Percentiles rank a stretch among this genome's conserved stretches.
phyloP scores from a whole-genome alignment of 2,797 vertebrate genomes.

The Protosalanx chinensis region DNA sequence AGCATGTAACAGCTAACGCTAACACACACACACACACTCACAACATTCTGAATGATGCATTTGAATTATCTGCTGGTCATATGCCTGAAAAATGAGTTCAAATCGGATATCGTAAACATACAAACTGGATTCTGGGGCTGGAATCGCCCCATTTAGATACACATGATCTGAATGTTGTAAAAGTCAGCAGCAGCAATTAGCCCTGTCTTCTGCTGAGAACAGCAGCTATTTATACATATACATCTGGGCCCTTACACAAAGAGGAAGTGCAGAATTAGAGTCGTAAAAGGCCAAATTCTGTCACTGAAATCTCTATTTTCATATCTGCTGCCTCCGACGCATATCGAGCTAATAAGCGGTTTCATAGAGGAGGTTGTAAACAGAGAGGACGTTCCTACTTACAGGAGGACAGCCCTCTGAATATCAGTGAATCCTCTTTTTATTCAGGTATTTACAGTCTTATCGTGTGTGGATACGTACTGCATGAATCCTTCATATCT shows the following conservation, averaged over 20 bases:
- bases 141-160: constrained; percentile 30
- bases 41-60: constrained; percentile 5
- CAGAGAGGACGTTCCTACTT: constrained; percentile 28
- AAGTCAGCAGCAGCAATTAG: constrained; percentile 14
- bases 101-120: neutral
- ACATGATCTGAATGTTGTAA: constrained; percentile 15
- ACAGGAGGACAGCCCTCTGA: neutral
- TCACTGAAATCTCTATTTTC: constrained; percentile 30
- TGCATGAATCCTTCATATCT: neutral
- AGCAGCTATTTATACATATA: constrained; percentile 42
- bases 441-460: too few relatives aligned
- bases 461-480: neutral
- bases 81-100: constrained; percentile 26
- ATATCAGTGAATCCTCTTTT: too few relatives aligned
- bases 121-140: constrained; percentile 25
- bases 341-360: constrained; percentile 22
- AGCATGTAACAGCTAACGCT: neutral
- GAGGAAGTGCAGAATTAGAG: constrained; percentile 41
- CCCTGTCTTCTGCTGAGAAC: constrained; percentile 32
- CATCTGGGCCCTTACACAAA: constrained; percentile 42
- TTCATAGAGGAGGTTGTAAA: constrained; percentile 25
- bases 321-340: constrained; percentile 22
- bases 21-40: constrained; percentile 16
- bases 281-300: constrained; percentile 35
- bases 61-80: constrained; percentile 21